Percentiles rank a stretch among this genome's conserved stretches.
These are phyloP conservation scores for Thymelicus lineola DNA, from an alignment of 2,888 invertebrate genomes.

Conservation along the genomic window DNA sequence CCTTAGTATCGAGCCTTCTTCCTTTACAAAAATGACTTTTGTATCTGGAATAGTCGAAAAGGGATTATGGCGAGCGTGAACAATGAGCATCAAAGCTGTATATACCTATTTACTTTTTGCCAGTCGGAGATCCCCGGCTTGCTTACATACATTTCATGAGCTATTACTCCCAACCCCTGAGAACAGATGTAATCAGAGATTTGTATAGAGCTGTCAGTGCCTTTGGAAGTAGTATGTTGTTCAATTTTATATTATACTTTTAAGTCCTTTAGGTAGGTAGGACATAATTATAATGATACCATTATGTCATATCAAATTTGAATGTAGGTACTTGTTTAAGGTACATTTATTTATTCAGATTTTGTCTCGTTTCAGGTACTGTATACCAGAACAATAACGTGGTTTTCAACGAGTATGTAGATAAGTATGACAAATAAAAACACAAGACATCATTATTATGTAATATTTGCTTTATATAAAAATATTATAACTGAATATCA, in stretches of 20 bases:
- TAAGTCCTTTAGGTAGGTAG: too few relatives aligned
- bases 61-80: slow-evolving; percentile 68
- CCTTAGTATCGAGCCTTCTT: slow-evolving; percentile 44
- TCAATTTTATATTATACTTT: too few relatives aligned
- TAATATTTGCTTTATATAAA: too few relatives aligned
- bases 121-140: slow-evolving; percentile 67
- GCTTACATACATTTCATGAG: slow-evolving; percentile 85
- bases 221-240: too few relatives aligned
- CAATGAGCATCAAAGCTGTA: slow-evolving; percentile 67
- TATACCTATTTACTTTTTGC: slow-evolving; percentile 64
- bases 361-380: neutral
- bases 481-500: too few relatives aligned
- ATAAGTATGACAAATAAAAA: neutral
- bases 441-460: neutral
- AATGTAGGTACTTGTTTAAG: too few relatives aligned
- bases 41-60: slow-evolving; percentile 64
- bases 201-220: slow-evolving; percentile 50
- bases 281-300: too few relatives aligned
- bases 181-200: slow-evolving; percentile 49
- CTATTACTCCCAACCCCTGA: slow-evolving; percentile 78
- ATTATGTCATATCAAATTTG: too few relatives aligned
- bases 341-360: too few relatives aligned
- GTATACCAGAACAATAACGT: neutral
- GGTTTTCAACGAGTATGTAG: neutral
- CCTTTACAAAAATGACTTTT: slow-evolving; percentile 61